A percentile compares a stretch with the other conserved stretches of the same genome.
These are phyloP conservation scores for Malacoctenus gilli DNA, from an alignment of 2,797 vertebrate genomes.

Conservation along the genomic window DNA sequence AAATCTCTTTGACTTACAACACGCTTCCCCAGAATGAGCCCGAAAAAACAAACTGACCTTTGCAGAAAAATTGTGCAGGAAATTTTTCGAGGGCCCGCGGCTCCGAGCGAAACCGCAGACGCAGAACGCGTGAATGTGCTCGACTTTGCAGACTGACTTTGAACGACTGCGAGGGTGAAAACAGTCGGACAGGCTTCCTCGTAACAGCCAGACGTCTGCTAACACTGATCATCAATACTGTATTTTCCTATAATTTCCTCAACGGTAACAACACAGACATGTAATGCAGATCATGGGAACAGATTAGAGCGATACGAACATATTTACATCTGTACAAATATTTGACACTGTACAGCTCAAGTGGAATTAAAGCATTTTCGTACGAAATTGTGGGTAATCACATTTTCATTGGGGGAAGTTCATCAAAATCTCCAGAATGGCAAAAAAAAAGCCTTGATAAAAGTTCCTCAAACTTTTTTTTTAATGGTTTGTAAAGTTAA, in stretches of 20 bases:
- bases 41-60: constrained; percentile 12
- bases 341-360: constrained; percentile 57
- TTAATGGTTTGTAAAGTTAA: no score
- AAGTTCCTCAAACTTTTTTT: no score
- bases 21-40: background rate
- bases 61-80: constrained; percentile 7
- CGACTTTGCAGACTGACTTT: constrained; percentile 12
- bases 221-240: constrained; percentile 28
- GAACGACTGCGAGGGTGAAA: constrained; percentile 7
- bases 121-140: no score
- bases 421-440: background rate
- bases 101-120: no score
- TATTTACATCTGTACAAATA: constrained; percentile 73
- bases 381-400: constrained; percentile 15
- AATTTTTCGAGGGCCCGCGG: background rate
- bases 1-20: constrained; percentile 7
- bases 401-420: constrained; percentile 1
- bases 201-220: constrained; percentile 1
- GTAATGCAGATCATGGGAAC: constrained; percentile 55
- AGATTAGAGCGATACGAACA: constrained; percentile 39
- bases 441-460: no score
- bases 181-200: constrained; percentile 3
- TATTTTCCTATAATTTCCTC: constrained; percentile 30
- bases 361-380: constrained; percentile 4
- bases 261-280: constrained; percentile 53